Percentiles rank a stretch among this genome's conserved stretches.
Evolutionary conservation across 1,140 invertebrate genomes (phyloP).

Genomic region (Drosophila jambulina): DNA sequence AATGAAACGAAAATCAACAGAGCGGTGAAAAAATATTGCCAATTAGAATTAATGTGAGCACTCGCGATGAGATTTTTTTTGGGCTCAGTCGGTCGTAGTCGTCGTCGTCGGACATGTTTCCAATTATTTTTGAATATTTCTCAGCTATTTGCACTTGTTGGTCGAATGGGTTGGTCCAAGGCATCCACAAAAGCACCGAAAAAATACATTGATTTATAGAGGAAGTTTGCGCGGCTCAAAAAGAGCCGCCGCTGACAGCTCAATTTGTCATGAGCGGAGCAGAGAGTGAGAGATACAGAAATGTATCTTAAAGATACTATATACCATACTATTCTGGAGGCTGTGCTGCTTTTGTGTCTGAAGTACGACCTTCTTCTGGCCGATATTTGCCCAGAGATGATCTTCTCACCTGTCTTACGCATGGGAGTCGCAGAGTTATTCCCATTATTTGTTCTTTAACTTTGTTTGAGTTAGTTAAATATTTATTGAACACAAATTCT

Average conservation of each 20-base stretch:
- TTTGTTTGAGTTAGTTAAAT: constrained; percentile 48
- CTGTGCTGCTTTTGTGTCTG: not conserved
- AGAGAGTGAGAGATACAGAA: constrained; percentile 12
- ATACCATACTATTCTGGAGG: not conserved
- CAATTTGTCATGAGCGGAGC: constrained; percentile 68
- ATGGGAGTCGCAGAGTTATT: constrained; percentile 50
- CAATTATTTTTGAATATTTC: constrained; percentile 59
- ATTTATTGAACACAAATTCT: constrained; percentile 53
- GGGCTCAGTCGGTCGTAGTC: constrained; percentile 7
- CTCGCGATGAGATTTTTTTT: constrained; percentile 48
- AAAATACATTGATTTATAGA: constrained; percentile 59
- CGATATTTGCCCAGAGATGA: constrained; percentile 54
- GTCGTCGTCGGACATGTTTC: constrained; percentile 40
- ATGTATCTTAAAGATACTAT: constrained; percentile 36
- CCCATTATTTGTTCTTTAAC: constrained; percentile 25
- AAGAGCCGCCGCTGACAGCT: constrained; percentile 71
- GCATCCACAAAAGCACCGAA: constrained; percentile 15
- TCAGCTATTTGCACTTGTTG: constrained; percentile 47
- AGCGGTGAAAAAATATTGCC: constrained; percentile 54
- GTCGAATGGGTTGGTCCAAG: constrained; percentile 20
- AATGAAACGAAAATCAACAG: constrained; percentile 56
- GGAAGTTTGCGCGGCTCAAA: constrained; percentile 59
- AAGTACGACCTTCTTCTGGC: constrained; percentile 46
- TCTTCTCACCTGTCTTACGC: constrained; percentile 64
- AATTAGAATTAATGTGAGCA: constrained; percentile 76